Evolutionary conservation across 2,113 vertebrate genomes (phyloP).

Genomic region (Mobula birostris): DNA sequence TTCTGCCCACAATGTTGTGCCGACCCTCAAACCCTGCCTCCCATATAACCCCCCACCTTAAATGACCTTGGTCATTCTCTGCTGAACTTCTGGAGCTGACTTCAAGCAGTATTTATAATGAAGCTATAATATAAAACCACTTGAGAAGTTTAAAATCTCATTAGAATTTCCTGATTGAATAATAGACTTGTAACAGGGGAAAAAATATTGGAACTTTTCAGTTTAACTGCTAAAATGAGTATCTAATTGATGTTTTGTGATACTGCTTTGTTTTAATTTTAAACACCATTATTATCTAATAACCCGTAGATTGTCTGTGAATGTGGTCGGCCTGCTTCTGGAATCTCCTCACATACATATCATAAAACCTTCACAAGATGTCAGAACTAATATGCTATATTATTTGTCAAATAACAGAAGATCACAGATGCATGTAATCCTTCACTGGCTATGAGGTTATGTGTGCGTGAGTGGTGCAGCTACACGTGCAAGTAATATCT

Average conservation of each 20-base stretch:
- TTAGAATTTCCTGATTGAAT: conserved; percentile 15
- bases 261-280: background rate
- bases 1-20: too few species aligned
- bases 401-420: conserved; percentile 31
- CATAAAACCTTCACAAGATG: conserved; percentile 3
- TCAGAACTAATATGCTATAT: conserved; percentile 7
- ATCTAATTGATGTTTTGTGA: background rate
- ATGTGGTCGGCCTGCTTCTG: background rate
- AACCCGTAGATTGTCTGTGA: background rate
- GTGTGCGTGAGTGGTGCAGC: background rate
- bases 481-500: background rate
- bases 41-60: too few species aligned
- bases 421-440: background rate
- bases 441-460: background rate
- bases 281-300: background rate
- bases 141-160: background rate
- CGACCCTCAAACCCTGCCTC: too few species aligned
- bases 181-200: background rate
- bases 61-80: background rate
- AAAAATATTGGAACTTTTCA: conserved; percentile 17
- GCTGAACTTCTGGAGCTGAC: background rate
- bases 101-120: background rate
- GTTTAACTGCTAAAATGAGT: background rate
- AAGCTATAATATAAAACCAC: background rate
- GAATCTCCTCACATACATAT: background rate